phyloP scores from a whole-genome alignment of 2,113 vertebrate genomes.

The Ovibos moschatus region DNA sequence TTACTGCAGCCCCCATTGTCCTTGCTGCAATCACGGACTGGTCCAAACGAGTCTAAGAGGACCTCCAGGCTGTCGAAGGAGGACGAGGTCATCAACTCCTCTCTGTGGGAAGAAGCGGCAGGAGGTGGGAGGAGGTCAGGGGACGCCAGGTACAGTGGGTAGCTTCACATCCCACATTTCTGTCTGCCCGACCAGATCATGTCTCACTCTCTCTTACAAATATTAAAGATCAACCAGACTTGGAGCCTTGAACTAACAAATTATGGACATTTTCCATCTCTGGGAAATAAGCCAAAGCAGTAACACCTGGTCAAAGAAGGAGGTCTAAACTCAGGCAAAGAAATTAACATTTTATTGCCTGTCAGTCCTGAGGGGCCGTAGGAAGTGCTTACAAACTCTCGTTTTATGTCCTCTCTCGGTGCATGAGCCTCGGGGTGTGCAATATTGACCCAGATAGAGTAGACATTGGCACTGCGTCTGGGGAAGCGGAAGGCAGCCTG shows the following conservation, averaged over 20 bases:
- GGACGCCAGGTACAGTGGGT: neutral
- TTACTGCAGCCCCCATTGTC: constrained; percentile 98
- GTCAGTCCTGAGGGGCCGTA: neutral
- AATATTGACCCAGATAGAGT: neutral
- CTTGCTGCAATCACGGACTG: constrained; percentile 94
- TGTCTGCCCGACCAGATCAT: neutral
- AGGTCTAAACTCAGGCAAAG: neutral
- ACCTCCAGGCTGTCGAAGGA: constrained; percentile 98
- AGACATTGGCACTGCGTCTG: neutral
- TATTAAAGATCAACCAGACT: neutral
- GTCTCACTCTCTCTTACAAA: neutral
- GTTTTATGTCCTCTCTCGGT: constrained; percentile 20
- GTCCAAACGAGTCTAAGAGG: constrained; percentile 96
- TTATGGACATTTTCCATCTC: neutral
- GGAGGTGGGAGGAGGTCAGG: neutral
- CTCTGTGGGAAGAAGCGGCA: constrained; percentile 80
- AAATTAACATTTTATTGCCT: constrained; percentile 42
- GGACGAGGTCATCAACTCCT: constrained; percentile 98
- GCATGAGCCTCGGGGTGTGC: neutral
- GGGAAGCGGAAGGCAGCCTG: neutral
- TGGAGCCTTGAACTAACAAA: neutral
- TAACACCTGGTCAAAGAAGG: constrained; percentile 22
- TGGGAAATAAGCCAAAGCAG: constrained; percentile 26
- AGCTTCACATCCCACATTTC: neutral
- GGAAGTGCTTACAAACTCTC: constrained; percentile 30